Percentiles rank a stretch among this genome's conserved stretches.
Evolutionary conservation across 2,797 vertebrate species (phyloP).

Genomic region (Acanthurus leucopareius): DNA sequence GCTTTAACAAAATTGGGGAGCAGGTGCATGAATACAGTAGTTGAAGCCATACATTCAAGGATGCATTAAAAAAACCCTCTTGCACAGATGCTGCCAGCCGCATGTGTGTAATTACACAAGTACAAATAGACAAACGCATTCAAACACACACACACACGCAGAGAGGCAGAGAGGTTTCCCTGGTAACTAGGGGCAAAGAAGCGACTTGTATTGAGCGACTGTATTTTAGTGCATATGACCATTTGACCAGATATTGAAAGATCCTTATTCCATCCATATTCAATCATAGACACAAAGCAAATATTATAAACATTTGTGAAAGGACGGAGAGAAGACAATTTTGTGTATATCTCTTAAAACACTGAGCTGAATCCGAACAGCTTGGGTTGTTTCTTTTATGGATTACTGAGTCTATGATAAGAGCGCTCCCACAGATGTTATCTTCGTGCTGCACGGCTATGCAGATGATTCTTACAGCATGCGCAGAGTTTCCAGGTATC

Average conservation of each 20-base stretch:
- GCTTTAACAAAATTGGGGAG: slow-evolving; percentile 23
- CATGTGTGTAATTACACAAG: slow-evolving; percentile 21
- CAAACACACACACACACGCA: slow-evolving; percentile 14
- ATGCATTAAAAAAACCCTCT: slow-evolving; percentile 16
- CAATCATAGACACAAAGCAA: slow-evolving; percentile 1
- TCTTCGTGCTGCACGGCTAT: slow-evolving; percentile 3
- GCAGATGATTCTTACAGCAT: slow-evolving; percentile 43
- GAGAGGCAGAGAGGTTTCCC: slow-evolving; percentile 62
- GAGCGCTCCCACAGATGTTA: slow-evolving; percentile 51
- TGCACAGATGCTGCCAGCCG: slow-evolving; percentile 46
- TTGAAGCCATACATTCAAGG: slow-evolving; percentile 11
- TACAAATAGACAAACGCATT: slow-evolving; percentile 22
- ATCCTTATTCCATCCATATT: slow-evolving; percentile 1
- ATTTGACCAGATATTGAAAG: slow-evolving; percentile 28
- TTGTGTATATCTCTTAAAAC: slow-evolving; percentile 1
- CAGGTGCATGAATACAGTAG: slow-evolving; percentile 26
- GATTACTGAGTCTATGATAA: slow-evolving; percentile 37
- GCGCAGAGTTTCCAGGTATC: slow-evolving; percentile 46
- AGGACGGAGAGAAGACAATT: slow-evolving; percentile 9
- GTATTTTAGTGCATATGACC: slow-evolving; percentile 22
- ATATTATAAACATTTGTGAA: slow-evolving; percentile 4
- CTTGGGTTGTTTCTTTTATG: slow-evolving; percentile 33
- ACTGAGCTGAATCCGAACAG: slow-evolving; percentile 32
- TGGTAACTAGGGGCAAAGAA: slow-evolving; percentile 64
- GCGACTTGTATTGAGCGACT: slow-evolving; percentile 39